Conservation (phyloP, 2,888 invertebrate genomes). For the Microctonus brassicae region DNA sequence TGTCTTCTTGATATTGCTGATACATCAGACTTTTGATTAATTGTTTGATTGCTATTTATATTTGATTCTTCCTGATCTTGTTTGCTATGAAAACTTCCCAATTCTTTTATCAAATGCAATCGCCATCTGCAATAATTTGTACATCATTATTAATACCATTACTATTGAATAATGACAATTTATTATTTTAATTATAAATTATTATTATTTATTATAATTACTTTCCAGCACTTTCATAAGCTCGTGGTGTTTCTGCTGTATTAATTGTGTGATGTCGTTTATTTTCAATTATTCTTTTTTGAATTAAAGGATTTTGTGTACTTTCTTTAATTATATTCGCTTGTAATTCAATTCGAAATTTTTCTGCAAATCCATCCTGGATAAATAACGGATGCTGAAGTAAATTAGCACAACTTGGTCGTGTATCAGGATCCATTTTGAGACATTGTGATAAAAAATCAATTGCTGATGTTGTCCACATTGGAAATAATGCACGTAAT, state of each 20-base stretch:
- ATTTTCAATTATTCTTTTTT: slow-evolving; percentile 56
- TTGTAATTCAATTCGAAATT: slow-evolving; percentile 77
- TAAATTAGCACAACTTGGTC: slow-evolving; percentile 76
- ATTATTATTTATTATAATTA: slow-evolving; percentile 37
- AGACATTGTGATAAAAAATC: slow-evolving; percentile 74
- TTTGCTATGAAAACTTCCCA: slow-evolving; percentile 35
- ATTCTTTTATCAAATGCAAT: slow-evolving; percentile 56
- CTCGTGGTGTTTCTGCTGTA: slow-evolving; percentile 49
- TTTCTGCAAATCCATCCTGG: slow-evolving; percentile 77
- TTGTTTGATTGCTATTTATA: background rate
- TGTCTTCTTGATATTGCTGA: slow-evolving; percentile 28
- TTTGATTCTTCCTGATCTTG: background rate
- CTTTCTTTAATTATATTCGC: slow-evolving; percentile 77
- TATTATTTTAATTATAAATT: too few species aligned
- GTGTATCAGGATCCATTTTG: slow-evolving; percentile 76
- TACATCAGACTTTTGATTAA: slow-evolving; percentile 11
- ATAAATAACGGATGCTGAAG: slow-evolving; percentile 78
- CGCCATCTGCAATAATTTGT: too few species aligned
- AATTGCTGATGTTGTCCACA: slow-evolving; percentile 67
- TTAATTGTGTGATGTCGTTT: slow-evolving; percentile 49
- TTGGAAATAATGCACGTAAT: slow-evolving; percentile 65
- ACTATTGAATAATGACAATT: too few species aligned
- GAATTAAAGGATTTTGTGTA: slow-evolving; percentile 72
- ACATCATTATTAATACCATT: too few species aligned
- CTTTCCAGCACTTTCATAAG: slow-evolving; percentile 57